These are phyloP conservation scores for Vanessa atalanta DNA, from an alignment of 1,140 invertebrate species.

Conservation along the genomic window DNA sequence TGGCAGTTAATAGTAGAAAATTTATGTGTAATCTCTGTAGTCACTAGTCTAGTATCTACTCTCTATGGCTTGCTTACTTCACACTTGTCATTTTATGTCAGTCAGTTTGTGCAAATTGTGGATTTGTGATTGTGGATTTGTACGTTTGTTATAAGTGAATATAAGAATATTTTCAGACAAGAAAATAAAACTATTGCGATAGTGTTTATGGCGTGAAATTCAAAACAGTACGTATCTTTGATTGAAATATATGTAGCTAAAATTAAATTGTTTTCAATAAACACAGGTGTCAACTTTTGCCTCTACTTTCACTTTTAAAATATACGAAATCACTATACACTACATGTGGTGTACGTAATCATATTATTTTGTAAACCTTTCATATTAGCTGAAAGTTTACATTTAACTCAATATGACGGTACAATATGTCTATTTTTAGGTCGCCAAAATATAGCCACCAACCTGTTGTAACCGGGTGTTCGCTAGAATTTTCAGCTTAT, in stretches of 20 bases:
- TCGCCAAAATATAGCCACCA: conserved; percentile 38
- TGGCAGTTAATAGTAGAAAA: too few species aligned
- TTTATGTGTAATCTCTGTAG: too few species aligned
- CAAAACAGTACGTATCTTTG: conserved; percentile 22
- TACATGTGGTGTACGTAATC: conserved; percentile 34
- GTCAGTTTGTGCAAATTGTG: conserved; percentile 35
- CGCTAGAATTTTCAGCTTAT: conserved; percentile 11
- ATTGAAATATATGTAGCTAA: neutral
- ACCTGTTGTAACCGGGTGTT: conserved; percentile 43
- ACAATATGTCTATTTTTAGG: conserved; percentile 47
- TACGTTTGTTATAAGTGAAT: conserved; percentile 16
- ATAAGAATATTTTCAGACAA: conserved; percentile 15
- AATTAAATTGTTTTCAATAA: conserved; percentile 31
- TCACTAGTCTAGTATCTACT: too few species aligned
- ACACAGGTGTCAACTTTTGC: conserved; percentile 41
- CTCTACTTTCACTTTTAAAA: conserved; percentile 51
- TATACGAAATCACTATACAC: conserved; percentile 27
- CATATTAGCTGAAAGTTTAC: conserved; percentile 19
- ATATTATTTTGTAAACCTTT: conserved; percentile 27
- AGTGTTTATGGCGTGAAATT: conserved; percentile 9
- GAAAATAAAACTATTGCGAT: conserved; percentile 12
- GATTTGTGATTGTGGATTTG: conserved; percentile 27
- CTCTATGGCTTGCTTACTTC: neutral
- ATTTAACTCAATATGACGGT: conserved; percentile 19
- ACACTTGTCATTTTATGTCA: conserved; percentile 1